These are phyloP conservation scores for Peucedramus taeniatus DNA, from an alignment of 2,113 vertebrate genomes.

Conservation along the genomic window DNA sequence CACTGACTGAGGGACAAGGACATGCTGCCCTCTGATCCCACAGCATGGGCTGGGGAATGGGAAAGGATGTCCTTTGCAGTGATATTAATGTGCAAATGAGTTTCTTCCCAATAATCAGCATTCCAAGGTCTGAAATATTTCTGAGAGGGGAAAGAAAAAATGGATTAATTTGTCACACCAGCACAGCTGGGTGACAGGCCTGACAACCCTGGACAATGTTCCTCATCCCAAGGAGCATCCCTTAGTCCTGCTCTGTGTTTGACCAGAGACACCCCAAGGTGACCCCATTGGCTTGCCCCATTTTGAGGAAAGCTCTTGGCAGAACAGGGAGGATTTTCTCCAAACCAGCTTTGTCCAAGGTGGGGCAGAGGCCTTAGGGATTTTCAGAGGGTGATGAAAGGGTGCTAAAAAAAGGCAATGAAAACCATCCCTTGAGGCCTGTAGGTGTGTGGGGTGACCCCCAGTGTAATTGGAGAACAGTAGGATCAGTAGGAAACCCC, in stretches of 20 bases:
- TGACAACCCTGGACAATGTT: background rate
- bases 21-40: accelerated
- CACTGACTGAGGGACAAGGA: background rate
- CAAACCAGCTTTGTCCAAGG: background rate
- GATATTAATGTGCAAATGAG: background rate
- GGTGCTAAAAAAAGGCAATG: background rate
- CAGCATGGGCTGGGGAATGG: background rate
- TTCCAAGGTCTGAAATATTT: background rate
- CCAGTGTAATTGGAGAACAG: background rate
- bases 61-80: background rate
- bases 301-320: background rate
- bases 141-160: background rate
- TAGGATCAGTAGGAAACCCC: background rate
- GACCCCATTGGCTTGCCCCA: background rate
- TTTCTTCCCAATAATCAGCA: background rate
- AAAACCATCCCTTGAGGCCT: background rate
- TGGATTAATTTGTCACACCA: background rate
- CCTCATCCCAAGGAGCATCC: background rate
- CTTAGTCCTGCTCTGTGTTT: background rate
- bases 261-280: background rate
- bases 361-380: background rate
- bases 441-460: background rate
- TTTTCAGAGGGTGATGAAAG: background rate
- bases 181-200: background rate
- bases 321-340: background rate